Base-by-base conservation (phyloP, 2,888 invertebrate species). In the Drosophila recens region DNA sequence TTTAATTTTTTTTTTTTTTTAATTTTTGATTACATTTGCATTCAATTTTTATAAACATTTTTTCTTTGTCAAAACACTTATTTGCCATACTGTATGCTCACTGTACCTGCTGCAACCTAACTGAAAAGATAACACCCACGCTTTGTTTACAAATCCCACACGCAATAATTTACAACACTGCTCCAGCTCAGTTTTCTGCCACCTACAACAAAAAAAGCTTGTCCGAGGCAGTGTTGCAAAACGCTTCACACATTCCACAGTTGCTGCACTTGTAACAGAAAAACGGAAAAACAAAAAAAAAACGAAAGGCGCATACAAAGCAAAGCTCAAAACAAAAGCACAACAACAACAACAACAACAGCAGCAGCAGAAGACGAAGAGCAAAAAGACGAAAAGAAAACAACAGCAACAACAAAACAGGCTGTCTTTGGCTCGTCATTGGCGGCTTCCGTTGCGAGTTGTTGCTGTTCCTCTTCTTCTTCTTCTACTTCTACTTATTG, bases 391-490 rank as follows among this genome's bases (percentile, higher is more conserved):
- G 43, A 68, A 73, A 64, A 70, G 62, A 72, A 72, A 73, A 27
- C 34, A 33, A 56, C 30, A 20, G 62, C 30, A 56, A 67, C 63
- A 51, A 66, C 66, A 67, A 81, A 75, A 70, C 76, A 70, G 56
- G 78, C 77, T 79, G 71, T 63, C 74, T 80, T 86, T 75, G 62
- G 72, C 65, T 86, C 82, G 87, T 73, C 89, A 88, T 84, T 84
- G 89, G 89, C 72, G 81, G 89, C 84, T 84, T 84, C 89, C 84
- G 84, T 72, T 89, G 84, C 63, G 68, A 74, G 67, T 69, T 75
- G 72, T 67, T 36, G 45, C 58, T 64, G 64, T 36, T 74, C 43
- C 36, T 9, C 57, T 57, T 53, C 38, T 45, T 36, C n/a, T 45
- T 17, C 9, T 40, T 45, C 30, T 11, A 34, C 23, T 56, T 9